These are phyloP conservation scores for Aurelia sp. DNA, from an alignment of 30 jellyfish, hydroid and myxozoan species.

Conservation along the genomic window DNA sequence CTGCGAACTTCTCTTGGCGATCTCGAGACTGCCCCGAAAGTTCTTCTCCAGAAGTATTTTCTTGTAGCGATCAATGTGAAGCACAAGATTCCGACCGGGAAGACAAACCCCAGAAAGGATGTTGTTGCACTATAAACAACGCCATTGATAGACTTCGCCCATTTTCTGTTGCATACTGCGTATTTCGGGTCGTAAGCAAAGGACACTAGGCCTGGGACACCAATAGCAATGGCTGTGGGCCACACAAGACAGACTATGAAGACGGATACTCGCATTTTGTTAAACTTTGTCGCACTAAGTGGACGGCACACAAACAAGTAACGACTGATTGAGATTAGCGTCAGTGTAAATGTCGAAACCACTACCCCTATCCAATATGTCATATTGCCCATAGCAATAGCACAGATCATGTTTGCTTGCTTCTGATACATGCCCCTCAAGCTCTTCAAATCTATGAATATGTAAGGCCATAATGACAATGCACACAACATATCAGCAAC, in stretches of 20 bases:
- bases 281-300: not conserved
- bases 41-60: constrained; percentile 9
- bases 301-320: not conserved
- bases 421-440: not conserved
- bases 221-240: constrained; percentile 5
- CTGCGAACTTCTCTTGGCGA: not conserved
- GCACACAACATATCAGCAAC: not conserved
- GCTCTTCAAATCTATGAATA: not conserved
- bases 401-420: not conserved
- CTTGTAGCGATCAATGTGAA: constrained; percentile 16
- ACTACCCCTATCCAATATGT: not conserved
- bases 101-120: not conserved
- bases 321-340: constrained; percentile 1
- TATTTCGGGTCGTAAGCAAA: not conserved
- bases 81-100: not conserved
- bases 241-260: not conserved
- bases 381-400: not conserved
- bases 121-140: not conserved
- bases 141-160: constrained; percentile 16
- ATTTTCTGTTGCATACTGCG: constrained; percentile 18
- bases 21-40: not conserved
- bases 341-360: not conserved
- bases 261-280: not conserved
- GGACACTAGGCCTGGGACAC: not conserved
- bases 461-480: constrained; percentile 5